Evolutionary conservation across 2,113 vertebrate species (phyloP), one percentile per base, ranked within the genome.

Genomic region (Egretta garzetta): DNA sequence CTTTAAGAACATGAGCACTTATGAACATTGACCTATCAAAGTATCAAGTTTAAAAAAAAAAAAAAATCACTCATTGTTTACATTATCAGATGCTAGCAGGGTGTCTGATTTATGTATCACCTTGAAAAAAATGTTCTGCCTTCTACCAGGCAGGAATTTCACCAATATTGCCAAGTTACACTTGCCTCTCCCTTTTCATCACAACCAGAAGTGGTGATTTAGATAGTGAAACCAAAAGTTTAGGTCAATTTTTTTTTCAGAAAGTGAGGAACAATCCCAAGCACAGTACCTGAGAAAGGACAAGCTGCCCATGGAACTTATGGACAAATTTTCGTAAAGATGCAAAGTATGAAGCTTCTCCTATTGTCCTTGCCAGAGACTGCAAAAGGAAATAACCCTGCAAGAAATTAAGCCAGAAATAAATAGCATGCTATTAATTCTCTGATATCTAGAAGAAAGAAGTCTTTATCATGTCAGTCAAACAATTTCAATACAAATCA

Each of bases 371-470:
- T 85, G 98, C 98, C 94, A 99, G 97, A 96, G 97, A 99, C 53
- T 95, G 98, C 92, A 99, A 98, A 62, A 99, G 98, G 94, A 99
- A 99, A 97, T 99, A 99, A 74, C 99, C 99, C 99, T 99, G 93
- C 19, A 97, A 97, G 53, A 96, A 80, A 94, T 60, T 26, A 76
- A 70, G n/a, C 53, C 52, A 94, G 86, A 95, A 93, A 74, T n/a
- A 90, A 90, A 70, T 1, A 77, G 19, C 45, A 74, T 52, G 28
- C 17, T 55, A 45, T 91, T 15, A 86, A 74, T 73, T 53, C 12
- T 3, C 45, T 60, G 33, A 27, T 41, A 12, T 66, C 16, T 33
- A 49, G 21, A 90, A 83, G 13, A 80, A 53, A 15, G 2, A 95
- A 79, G 8, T 56, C 26, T 71, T 84, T 72, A 49, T 41, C 39